These are phyloP conservation scores for Chirona hameri DNA, from an alignment of 2,888 invertebrate genomes.

Conservation along the genomic window DNA sequence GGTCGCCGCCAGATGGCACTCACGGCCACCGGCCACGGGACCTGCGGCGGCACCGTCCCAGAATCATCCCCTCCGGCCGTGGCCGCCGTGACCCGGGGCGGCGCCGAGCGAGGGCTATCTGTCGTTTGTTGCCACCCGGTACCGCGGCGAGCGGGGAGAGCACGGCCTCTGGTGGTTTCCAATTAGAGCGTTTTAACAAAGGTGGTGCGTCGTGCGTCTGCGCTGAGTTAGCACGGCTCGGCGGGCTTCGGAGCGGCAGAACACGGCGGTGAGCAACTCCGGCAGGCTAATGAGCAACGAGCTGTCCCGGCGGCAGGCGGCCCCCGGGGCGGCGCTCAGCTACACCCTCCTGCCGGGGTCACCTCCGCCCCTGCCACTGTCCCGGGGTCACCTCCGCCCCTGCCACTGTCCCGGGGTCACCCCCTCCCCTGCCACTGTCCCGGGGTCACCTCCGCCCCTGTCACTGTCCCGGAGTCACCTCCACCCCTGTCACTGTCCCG, in stretches of 20 bases:
- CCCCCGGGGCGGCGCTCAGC: not conserved
- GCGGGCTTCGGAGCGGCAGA: not conserved
- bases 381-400: not conserved
- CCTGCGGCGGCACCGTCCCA: too few relatives aligned
- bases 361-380: not conserved
- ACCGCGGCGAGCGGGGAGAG: not conserved
- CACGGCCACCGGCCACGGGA: too few relatives aligned
- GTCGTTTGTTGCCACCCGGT: too few relatives aligned
- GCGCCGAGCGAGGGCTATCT: not conserved
- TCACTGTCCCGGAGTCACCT: not conserved
- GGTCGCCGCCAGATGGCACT: too few relatives aligned
- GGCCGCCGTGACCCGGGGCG: too few relatives aligned
- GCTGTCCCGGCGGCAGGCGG: not conserved
- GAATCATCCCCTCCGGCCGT: too few relatives aligned
- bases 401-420: not conserved
- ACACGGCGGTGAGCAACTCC: too few relatives aligned
- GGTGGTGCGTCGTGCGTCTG: not conserved
- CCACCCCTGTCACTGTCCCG: not conserved
- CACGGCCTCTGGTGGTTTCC: not conserved
- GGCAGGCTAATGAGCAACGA: not conserved
- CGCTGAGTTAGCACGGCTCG: not conserved
- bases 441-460: not conserved
- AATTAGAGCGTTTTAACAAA: slow-evolving; percentile 5
- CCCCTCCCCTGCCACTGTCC: not conserved
- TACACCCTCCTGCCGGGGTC: not conserved